A percentile compares a stretch with the other conserved stretches of the same genome.
Conservation (phyloP, 1,140 invertebrate species). For the Heliconius hermathena region DNA sequence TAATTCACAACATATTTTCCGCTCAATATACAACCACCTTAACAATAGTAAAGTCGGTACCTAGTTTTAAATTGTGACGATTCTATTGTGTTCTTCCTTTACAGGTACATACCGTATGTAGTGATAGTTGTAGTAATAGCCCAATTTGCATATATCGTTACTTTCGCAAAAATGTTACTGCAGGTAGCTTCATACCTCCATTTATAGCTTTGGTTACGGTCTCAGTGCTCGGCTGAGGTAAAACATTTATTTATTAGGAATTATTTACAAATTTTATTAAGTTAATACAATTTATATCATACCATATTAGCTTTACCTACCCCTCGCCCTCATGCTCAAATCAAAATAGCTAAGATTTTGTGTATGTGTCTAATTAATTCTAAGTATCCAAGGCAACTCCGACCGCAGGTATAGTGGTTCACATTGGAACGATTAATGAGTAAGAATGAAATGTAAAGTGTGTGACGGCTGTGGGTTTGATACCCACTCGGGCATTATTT, state of each 20-base stretch:
- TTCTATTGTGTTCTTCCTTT: constrained; percentile 20
- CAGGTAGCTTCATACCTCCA: not conserved
- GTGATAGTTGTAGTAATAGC: constrained; percentile 1
- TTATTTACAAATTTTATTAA: too few relatives aligned
- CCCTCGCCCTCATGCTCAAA: too few relatives aligned
- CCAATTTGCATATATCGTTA: not conserved
- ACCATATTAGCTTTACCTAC: too few relatives aligned
- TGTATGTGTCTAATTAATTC: too few relatives aligned
- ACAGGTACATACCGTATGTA: not conserved
- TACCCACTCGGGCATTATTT: too few relatives aligned
- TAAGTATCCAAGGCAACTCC: too few relatives aligned
- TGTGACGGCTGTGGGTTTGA: too few relatives aligned
- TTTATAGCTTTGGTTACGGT: not conserved
- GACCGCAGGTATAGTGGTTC: too few relatives aligned
- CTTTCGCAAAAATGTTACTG: not conserved
- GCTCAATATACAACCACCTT: not conserved
- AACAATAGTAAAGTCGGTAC: not conserved
- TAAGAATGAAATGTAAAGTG: too few relatives aligned
- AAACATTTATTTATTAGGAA: not conserved
- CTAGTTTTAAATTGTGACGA: constrained; percentile 21
- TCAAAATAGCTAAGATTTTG: too few relatives aligned
- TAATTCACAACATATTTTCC: not conserved
- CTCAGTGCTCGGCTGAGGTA: not conserved
- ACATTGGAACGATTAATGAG: too few relatives aligned
- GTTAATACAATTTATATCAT: too few relatives aligned